Conservation (phyloP, 2,888 invertebrate species). For the Cotesia congregata region DNA sequence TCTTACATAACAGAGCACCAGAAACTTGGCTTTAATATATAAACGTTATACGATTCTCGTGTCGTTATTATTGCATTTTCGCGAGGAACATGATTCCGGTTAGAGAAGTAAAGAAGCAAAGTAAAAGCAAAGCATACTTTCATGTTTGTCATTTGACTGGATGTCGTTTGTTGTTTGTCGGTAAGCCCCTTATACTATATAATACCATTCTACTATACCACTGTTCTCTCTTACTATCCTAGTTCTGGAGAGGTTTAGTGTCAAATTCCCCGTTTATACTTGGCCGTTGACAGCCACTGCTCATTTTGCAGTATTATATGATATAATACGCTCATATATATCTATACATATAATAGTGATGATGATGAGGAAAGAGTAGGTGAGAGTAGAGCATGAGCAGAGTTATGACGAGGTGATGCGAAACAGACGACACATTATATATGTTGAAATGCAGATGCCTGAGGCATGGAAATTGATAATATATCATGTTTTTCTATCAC, state of each 20-base stretch:
- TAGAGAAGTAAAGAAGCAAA: too few species aligned
- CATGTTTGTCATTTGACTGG: constrained; percentile 20
- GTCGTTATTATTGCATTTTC: constrained; percentile 45
- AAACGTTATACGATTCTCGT: constrained; percentile 44
- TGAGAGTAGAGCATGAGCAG: not conserved
- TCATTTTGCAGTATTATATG: constrained; percentile 4
- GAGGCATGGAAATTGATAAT: constrained; percentile 28
- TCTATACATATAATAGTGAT: not conserved
- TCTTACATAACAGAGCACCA: not conserved
- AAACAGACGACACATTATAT: constrained; percentile 21
- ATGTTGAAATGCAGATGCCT: constrained; percentile 21
- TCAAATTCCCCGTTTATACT: constrained; percentile 9
- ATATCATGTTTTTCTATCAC: constrained; percentile 17
- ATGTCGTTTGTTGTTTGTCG: not conserved
- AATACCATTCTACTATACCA: too few species aligned
- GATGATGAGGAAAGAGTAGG: not conserved
- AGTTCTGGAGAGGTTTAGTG: constrained; percentile 11
- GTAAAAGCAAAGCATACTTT: constrained; percentile 1
- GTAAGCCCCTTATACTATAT: too few species aligned
- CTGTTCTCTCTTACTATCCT: not conserved
- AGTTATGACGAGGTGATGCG: constrained; percentile 22
- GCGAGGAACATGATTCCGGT: constrained; percentile 32
- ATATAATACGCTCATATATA: not conserved
- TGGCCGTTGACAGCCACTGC: not conserved
- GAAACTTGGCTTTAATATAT: constrained; percentile 22